A percentile compares a stretch with the other conserved stretches of the same genome.
phyloP scores from a whole-genome alignment of 2,888 invertebrate genomes.

The Nomada flava region DNA sequence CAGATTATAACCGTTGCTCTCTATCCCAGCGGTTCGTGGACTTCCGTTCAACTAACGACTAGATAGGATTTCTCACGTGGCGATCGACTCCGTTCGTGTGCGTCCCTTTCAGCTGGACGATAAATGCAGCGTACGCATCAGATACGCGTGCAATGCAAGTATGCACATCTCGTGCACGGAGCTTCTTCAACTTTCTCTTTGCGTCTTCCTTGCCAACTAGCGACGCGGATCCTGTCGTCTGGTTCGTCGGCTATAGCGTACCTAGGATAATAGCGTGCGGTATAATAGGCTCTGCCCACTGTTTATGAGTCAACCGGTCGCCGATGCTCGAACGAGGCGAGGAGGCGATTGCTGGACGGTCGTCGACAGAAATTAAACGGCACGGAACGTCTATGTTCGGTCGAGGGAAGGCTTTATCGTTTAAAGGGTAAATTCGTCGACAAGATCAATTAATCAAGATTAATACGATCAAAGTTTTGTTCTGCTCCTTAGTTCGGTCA shows the following conservation, averaged over 20 bases:
- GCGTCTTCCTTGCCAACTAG: conserved; percentile 75
- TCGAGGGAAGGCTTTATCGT: background rate
- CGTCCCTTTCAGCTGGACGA: background rate
- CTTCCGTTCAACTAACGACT: background rate
- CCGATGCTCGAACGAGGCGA: conserved; percentile 54
- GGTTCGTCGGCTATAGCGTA: conserved; percentile 48
- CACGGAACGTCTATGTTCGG: conserved; percentile 36
- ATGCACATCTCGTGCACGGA: conserved; percentile 44
- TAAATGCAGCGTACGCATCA: background rate
- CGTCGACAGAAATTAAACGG: conserved; percentile 39
- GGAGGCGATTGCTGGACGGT: conserved; percentile 25
- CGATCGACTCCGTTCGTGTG: background rate
- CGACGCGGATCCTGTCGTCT: conserved; percentile 38
- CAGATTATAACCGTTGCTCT: conserved; percentile 15
- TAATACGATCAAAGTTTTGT: no score
- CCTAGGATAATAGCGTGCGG: conserved; percentile 19
- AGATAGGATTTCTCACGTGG: conserved; percentile 13
- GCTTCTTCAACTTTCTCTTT: conserved; percentile 80
- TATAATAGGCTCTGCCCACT: conserved; percentile 70
- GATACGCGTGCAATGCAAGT: background rate
- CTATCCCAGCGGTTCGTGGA: background rate
- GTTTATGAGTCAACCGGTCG: conserved; percentile 65
- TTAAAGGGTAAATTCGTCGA: no score
- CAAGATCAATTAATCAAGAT: no score
- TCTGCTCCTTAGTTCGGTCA: no score